These are phyloP conservation scores for Eidolon helvum DNA, from an alignment of 2,113 vertebrate species.

Conservation along the genomic window DNA sequence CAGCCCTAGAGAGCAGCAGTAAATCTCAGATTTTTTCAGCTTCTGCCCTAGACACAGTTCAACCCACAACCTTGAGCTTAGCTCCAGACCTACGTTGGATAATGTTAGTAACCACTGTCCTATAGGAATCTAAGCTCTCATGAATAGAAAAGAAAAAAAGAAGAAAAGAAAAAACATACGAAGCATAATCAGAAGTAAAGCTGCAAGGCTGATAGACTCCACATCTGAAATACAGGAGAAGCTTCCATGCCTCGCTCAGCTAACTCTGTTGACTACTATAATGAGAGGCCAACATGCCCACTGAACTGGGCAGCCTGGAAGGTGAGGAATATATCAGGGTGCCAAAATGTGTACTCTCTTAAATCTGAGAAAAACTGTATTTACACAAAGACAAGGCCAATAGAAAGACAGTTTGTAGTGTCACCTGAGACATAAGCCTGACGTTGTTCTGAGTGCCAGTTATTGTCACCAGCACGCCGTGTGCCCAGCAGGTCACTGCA, in stretches of 20 bases:
- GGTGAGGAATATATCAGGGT: no score
- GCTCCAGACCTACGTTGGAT: background rate
- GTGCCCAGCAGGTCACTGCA: background rate
- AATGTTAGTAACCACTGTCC: background rate
- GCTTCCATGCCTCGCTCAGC: background rate
- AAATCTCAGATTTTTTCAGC: background rate
- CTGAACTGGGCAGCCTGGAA: no score
- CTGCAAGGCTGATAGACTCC: background rate
- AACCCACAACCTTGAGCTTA: background rate
- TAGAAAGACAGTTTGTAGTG: background rate
- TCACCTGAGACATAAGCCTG: background rate
- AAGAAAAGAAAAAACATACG: no score
- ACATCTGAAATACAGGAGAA: background rate
- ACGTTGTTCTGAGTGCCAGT: fast-evolving
- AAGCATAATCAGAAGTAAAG: background rate
- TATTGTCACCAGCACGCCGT: background rate
- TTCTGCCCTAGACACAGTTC: background rate
- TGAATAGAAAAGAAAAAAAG: background rate
- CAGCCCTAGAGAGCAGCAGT: background rate
- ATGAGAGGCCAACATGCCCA: background rate
- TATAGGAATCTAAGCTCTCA: background rate
- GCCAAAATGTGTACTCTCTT: background rate
- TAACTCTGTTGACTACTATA: background rate
- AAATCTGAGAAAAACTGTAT: background rate
- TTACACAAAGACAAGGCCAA: background rate